These are phyloP conservation scores for Lagopus leucura DNA, from an alignment of 2,113 vertebrate genomes.

Conservation along the genomic window DNA sequence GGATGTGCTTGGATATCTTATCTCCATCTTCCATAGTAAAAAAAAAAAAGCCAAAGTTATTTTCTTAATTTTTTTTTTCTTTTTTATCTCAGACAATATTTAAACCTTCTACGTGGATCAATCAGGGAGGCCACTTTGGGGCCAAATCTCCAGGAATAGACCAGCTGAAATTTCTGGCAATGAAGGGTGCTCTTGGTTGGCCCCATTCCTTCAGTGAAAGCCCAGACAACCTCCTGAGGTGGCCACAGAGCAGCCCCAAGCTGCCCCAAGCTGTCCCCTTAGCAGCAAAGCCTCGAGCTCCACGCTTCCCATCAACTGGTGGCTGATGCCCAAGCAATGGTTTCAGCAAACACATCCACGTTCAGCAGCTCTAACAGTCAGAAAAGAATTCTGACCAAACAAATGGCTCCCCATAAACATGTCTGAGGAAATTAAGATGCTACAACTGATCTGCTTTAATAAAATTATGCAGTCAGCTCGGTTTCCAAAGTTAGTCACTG, in stretches of 20 bases:
- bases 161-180: not conserved
- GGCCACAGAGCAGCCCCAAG: not conserved
- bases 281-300: rapidly evolving
- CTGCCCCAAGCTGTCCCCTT: not conserved
- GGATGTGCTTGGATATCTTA: not conserved
- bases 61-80: not conserved
- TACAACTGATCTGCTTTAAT: slow-evolving; percentile 71
- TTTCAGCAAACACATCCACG: not conserved
- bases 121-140: not conserved
- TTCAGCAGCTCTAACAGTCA: slow-evolving; percentile 32
- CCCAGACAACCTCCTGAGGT: too few relatives aligned
- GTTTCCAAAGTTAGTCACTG: slow-evolving; percentile 20
- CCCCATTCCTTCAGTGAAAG: not conserved
- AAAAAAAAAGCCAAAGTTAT: not conserved
- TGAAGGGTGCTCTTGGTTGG: too few relatives aligned
- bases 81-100: not conserved
- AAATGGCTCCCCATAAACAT: slow-evolving; percentile 70
- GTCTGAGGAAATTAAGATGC: slow-evolving; percentile 74
- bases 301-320: not conserved
- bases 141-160: not conserved
- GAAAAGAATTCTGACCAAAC: slow-evolving; percentile 58
- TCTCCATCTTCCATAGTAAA: not conserved
- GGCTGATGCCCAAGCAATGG: not conserved
- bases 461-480: slow-evolving; percentile 55
- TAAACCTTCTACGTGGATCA: not conserved